A percentile compares a stretch with the other conserved stretches of the same genome.
These are phyloP conservation scores for Phthorimaea operculella DNA, from an alignment of 1,140 invertebrate species.

Conservation along the genomic window DNA sequence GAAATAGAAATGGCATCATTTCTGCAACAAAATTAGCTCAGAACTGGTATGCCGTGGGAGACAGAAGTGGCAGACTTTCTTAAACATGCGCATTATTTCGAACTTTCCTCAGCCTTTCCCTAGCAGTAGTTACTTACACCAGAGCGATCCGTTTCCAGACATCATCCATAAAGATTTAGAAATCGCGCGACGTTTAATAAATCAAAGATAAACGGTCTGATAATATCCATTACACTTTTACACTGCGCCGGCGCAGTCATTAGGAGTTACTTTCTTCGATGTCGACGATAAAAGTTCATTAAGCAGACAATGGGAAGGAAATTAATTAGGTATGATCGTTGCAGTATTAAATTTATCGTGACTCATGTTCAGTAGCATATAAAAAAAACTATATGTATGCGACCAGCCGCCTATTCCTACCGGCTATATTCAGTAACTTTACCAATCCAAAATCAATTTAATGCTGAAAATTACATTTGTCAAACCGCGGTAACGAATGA, in stretches of 20 bases:
- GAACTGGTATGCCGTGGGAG: too few relatives aligned
- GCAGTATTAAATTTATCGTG: not conserved
- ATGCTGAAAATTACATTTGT: too few relatives aligned
- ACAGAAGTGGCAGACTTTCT: not conserved
- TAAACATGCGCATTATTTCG: not conserved
- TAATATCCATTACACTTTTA: not conserved
- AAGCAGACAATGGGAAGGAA: constrained; percentile 32
- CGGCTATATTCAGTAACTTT: too few relatives aligned
- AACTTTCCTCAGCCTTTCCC: not conserved
- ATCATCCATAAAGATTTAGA: constrained; percentile 7
- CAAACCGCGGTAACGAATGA: too few relatives aligned
- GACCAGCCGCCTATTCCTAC: too few relatives aligned
- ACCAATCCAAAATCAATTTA: too few relatives aligned
- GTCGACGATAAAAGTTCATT: constrained; percentile 33
- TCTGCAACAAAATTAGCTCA: too few relatives aligned
- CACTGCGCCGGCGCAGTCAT: not conserved
- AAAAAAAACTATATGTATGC: too few relatives aligned
- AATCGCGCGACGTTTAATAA: not conserved
- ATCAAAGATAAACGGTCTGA: not conserved
- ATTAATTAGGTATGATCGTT: constrained; percentile 25
- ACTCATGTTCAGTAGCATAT: too few relatives aligned
- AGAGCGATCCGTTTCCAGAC: not conserved
- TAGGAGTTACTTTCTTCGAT: constrained; percentile 26
- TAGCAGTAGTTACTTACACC: not conserved
- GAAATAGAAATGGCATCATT: too few relatives aligned